Evolutionary conservation across 2,113 vertebrate species (phyloP).

Genomic region (Sceloporus undulatus): DNA sequence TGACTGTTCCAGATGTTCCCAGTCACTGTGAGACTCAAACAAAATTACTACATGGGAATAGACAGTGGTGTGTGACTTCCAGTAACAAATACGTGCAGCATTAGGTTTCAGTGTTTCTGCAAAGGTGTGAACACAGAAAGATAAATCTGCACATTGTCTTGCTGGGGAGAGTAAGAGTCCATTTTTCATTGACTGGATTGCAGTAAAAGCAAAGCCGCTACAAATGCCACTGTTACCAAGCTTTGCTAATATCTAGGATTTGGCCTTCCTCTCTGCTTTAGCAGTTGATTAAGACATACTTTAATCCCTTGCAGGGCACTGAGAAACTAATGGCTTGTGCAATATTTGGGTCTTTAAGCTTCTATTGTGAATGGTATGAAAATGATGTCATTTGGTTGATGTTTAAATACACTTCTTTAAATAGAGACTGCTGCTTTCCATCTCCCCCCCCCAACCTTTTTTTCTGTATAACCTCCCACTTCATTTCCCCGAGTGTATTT

Average conservation of each 20-base stretch:
- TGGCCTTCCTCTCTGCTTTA: conserved; percentile 62
- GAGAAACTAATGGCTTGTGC: conserved; percentile 71
- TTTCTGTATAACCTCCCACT: conserved; percentile 62
- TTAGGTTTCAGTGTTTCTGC: conserved; percentile 20
- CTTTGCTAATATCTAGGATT: conserved; percentile 61
- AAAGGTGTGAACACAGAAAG: neutral
- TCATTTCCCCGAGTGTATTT: conserved; percentile 37
- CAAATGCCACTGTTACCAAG: conserved; percentile 43
- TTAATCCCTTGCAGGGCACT: conserved; percentile 67
- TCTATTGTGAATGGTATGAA: conserved; percentile 62
- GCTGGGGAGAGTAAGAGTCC: conserved; percentile 11
- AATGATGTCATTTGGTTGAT: conserved; percentile 68
- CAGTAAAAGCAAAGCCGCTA: conserved; percentile 22
- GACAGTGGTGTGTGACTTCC: neutral
- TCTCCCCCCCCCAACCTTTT: conserved; percentile 6
- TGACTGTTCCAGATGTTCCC: conserved; percentile 24
- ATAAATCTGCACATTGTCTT: neutral
- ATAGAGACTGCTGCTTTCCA: conserved; percentile 42
- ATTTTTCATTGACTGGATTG: neutral
- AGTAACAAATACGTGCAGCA: conserved; percentile 11
- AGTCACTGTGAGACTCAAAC: conserved; percentile 19
- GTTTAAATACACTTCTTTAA: conserved; percentile 61
- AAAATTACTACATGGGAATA: neutral
- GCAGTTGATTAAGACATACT: conserved; percentile 74
- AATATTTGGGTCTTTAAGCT: conserved; percentile 73